Conservation (phyloP, 2,797 vertebrate species). For the Enteromius afrohamiltoni region DNA sequence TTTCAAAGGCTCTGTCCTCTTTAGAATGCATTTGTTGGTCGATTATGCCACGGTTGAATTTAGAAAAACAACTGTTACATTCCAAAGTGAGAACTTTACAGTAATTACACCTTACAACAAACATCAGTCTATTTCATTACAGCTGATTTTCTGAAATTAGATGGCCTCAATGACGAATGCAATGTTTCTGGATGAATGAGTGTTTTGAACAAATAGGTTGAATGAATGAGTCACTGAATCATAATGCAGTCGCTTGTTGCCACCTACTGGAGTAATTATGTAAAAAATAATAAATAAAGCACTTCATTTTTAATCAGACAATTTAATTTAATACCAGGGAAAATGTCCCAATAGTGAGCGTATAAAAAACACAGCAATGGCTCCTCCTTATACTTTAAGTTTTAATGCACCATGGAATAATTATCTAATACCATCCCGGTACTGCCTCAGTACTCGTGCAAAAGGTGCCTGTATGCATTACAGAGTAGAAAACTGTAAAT, state of each 20-base stretch:
- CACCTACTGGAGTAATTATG: neutral
- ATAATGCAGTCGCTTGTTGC: neutral
- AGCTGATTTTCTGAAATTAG: neutral
- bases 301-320: neutral
- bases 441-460: neutral
- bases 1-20: neutral
- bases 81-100: neutral
- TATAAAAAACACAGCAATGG: neutral
- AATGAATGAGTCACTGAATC: neutral
- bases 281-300: neutral
- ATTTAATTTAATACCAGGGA: neutral
- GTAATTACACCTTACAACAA: neutral
- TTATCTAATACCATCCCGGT: neutral
- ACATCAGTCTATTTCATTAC: neutral
- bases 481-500: constrained; percentile 66
- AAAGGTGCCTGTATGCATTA: constrained; percentile 68
- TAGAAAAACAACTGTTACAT: neutral
- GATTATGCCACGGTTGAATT: neutral
- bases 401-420: neutral
- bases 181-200: neutral
- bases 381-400: neutral
- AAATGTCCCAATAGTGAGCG: neutral
- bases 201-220: neutral
- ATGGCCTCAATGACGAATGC: neutral
- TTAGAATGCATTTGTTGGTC: neutral